These are phyloP conservation scores for Saturnia pavonia DNA, from an alignment of 2,888 invertebrate genomes.

Conservation along the genomic window DNA sequence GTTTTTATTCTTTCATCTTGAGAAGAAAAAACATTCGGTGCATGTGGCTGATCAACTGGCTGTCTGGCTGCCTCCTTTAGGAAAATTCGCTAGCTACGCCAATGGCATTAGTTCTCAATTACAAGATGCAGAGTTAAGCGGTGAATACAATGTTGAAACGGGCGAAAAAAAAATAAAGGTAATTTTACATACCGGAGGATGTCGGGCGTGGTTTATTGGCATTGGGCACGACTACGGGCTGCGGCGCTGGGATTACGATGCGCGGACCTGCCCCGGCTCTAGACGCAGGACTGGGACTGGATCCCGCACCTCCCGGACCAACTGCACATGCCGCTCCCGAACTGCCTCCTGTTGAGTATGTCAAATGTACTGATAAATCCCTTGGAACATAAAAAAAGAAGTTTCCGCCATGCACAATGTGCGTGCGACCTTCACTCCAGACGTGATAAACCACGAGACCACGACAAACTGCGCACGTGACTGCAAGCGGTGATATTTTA, in stretches of 20 bases:
- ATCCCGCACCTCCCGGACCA: constrained; percentile 21
- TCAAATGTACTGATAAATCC: constrained; percentile 24
- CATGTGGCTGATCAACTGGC: too few species aligned
- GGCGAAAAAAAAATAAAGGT: not conserved
- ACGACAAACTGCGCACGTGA: constrained; percentile 20
- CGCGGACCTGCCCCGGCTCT: constrained; percentile 22
- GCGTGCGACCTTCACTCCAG: not conserved
- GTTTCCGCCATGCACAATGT: constrained; percentile 18
- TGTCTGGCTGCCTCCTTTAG: too few species aligned
- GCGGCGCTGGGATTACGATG: constrained; percentile 28
- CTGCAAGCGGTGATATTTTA: constrained; percentile 28
- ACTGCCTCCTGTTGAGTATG: constrained; percentile 30
- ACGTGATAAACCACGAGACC: constrained; percentile 7
- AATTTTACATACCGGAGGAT: constrained; percentile 62
- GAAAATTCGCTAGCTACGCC: too few species aligned
- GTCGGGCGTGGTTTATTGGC: constrained; percentile 57
- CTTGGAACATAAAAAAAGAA: constrained; percentile 23
- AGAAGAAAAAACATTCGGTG: too few species aligned
- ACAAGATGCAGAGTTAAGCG: too few species aligned
- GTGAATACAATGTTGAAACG: too few species aligned
- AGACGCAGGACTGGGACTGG: constrained; percentile 28
- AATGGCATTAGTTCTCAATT: too few species aligned
- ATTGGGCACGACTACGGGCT: constrained; percentile 28
- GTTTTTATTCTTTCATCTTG: too few species aligned
- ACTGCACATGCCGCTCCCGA: constrained; percentile 29